Evolutionary conservation across 2,888 invertebrate species (phyloP), one percentile per base, ranked within the genome.

Genomic region (Parthenolecanium corni): DNA sequence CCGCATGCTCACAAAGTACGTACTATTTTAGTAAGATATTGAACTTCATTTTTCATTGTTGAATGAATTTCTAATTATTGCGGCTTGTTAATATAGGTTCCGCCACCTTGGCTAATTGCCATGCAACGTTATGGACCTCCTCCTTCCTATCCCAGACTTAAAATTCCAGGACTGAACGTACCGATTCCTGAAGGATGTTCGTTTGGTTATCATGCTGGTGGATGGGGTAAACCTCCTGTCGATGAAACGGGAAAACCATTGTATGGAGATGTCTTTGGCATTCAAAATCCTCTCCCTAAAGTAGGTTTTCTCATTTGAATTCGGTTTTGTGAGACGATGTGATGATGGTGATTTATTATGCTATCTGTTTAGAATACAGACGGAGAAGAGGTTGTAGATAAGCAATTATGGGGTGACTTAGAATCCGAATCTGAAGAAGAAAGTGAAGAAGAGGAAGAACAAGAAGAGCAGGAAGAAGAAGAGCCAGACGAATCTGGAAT

Each of bases 141-240:
- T 2, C 98, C 98, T 0, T 95, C 95, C 56, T 98, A 98, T 77
- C 97, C 98, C 0, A 96, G 95, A 77, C 78, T 98, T 24, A 97
- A 96, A 77, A 93, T 98, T 71, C 91, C 96, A 0, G 97, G 97
- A 0, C 77, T 98, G 4, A 98, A 97, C 77, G 95, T 96, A 1
- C 95, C 97, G 1, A 98, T 98, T 70, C 98, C 98, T 0, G 97
- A 96, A 66, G 85, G 86, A 1, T 97, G 96, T 72, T 89, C 94
- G 0, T 98, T 98, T 74, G 98, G 98, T 18, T 98, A 98, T 75
- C 97, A 98, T 76, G 96, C 97, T 0, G 98, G 95, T 42, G 97
- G 97, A 24, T 98, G 97, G 97, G 97, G 98, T 65, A 98, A 98
- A 74, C 98, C 98, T 12, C 98, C 98, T 0, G 98, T 98, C 0